phyloP scores from a whole-genome alignment of 1,140 invertebrate genomes.

The Heliconius hewitsoni region DNA sequence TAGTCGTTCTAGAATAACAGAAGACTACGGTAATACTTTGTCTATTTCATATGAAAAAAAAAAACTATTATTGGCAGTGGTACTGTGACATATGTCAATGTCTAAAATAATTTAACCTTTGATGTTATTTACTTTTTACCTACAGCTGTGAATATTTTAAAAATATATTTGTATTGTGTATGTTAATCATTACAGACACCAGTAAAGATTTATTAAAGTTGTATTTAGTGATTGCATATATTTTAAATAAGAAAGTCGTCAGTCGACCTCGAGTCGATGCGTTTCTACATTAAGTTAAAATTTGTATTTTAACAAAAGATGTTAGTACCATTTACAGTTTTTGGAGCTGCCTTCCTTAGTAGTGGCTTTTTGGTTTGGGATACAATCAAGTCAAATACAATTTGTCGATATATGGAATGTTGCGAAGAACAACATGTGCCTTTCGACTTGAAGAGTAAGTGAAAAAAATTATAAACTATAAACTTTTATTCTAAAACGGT shows the following conservation, averaged over 20 bases:
- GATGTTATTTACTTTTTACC: neutral
- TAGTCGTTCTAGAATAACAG: no score
- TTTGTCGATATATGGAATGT: slow-evolving; percentile 68
- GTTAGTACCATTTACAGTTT: slow-evolving; percentile 31
- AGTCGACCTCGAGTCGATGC: neutral
- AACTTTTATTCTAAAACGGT: neutral
- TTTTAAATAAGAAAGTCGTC: neutral
- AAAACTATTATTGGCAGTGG: no score
- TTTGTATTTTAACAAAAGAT: slow-evolving; percentile 28
- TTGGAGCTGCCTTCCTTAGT: slow-evolving; percentile 47
- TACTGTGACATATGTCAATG: neutral
- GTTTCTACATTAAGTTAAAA: neutral
- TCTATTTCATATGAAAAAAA: no score
- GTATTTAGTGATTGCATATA: neutral
- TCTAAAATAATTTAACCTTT: neutral
- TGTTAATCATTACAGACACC: neutral
- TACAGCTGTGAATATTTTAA: neutral
- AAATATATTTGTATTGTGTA: neutral
- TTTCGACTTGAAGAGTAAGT: slow-evolving; percentile 69
- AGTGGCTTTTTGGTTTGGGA: slow-evolving; percentile 64
- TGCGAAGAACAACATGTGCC: slow-evolving; percentile 66
- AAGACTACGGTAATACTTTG: no score
- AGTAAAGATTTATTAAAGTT: neutral
- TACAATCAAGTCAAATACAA: slow-evolving; percentile 60
- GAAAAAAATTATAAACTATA: neutral